These are phyloP conservation scores for Chrysolina haemoptera DNA, from an alignment of 2,888 invertebrate species.

Conservation along the genomic window DNA sequence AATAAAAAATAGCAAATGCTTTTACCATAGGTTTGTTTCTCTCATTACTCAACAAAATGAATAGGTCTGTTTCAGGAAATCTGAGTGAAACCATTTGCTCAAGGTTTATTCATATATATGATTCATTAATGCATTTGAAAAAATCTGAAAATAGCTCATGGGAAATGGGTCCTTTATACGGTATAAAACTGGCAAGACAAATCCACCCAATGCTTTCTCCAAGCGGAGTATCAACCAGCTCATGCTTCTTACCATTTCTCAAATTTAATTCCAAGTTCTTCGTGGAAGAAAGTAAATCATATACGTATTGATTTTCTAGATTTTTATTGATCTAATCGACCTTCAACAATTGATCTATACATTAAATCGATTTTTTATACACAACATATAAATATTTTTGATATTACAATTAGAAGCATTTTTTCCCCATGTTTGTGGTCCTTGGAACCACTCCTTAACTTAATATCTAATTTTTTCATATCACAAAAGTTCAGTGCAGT, in stretches of 20 bases:
- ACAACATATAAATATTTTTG: conserved; percentile 62
- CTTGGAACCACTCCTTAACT: conserved; percentile 45
- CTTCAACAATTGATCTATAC: conserved; percentile 32
- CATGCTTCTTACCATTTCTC: not conserved
- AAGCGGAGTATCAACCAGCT: no score
- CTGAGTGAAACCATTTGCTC: no score
- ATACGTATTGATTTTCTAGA: not conserved
- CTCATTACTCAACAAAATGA: no score
- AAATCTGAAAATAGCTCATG: no score
- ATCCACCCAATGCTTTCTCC: no score
- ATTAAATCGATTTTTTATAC: conserved; percentile 51
- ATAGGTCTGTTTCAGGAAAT: no score
- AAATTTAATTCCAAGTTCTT: not conserved
- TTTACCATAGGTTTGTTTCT: no score
- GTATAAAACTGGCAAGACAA: no score
- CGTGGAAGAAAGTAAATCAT: not conserved
- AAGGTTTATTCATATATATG: no score
- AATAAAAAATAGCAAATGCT: no score
- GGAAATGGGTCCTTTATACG: no score
- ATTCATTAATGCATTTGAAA: no score
- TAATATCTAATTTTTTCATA: conserved; percentile 43
- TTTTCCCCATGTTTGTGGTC: conserved; percentile 62
- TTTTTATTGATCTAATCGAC: conserved; percentile 28
- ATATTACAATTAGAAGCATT: conserved; percentile 63
- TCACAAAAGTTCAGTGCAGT: conserved; percentile 48